Evolutionary conservation across 2,888 invertebrate species (phyloP), one percentile per base, ranked within the genome.

Genomic region (Anoncus sp.): DNA sequence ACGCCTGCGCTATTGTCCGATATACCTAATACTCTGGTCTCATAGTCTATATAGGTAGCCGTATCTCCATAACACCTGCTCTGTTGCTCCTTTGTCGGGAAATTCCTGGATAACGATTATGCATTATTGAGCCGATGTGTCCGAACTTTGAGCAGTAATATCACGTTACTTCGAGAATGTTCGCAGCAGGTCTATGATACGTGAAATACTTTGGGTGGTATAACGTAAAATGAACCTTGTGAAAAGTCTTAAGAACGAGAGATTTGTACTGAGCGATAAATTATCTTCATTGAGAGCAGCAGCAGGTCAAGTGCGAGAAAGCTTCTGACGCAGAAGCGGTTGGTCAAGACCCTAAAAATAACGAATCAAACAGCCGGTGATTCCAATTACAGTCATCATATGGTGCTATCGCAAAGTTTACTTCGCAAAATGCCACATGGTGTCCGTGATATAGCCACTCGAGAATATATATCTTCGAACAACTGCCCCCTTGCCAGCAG

Each of bases 51-150:
- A 18, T 4, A 24, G 22, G 22, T 20, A 22, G 53, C 24, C n/a
- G 53, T 14, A 31, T 14, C 27, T 14, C 9, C 10, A 7, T 24
- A 24, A 47, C 22, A 22, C 51, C 14, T 20, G 10, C 14, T 22
- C 38, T 66, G 27, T 24, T 55, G 16, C 53, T 43, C 62, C 45
- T 22, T 43, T 20, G 27, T 53, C 62, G 40, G 40, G 27, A 31
- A 60, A 45, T 47, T 45, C 31, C 6, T 38, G 53, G 60, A 55
- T 69, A 62, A 69, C 67, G 38, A 55, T 55, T 62, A 69, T 57
- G 40, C 65, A 43, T 49, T 57, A 43, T 49, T n/a, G 31, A 31
- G 4, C 31, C 7, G 31, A 12, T 38, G 55, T 27, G 24, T n/a
- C 27, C 24, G 16, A 55, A 75, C 35, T 63, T 69, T 47, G 7